phyloP scores from a whole-genome alignment of 1,140 invertebrate genomes.

The Phymastichus coffea region DNA sequence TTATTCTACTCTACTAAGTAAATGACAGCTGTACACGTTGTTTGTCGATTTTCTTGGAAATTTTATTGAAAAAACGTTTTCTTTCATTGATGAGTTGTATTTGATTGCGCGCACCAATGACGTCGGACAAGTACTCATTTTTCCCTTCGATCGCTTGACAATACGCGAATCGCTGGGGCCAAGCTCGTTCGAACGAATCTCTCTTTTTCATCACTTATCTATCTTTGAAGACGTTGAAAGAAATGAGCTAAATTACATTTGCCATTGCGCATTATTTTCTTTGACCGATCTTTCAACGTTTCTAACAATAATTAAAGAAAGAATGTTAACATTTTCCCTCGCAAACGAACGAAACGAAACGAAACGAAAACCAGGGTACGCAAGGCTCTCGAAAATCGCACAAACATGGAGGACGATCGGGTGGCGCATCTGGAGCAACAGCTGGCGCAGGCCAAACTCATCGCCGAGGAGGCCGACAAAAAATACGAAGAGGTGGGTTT shows the following conservation, averaged over 20 bases:
- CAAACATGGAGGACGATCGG: constrained; percentile 98
- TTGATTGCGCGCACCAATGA: no score
- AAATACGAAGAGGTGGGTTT: constrained; percentile 96
- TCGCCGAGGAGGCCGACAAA: constrained; percentile 98
- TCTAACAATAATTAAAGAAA: neutral
- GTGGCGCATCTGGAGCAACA: constrained; percentile 92
- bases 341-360: neutral
- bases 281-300: constrained; percentile 11
- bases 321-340: constrained; percentile 3
- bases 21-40: no score
- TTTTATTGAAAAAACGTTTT: no score
- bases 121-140: no score
- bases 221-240: neutral
- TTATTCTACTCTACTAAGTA: no score
- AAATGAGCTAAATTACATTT: no score
- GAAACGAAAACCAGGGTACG: constrained; percentile 78
- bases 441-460: constrained; percentile 93
- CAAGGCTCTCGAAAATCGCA: constrained; percentile 97
- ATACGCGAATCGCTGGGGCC: no score
- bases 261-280: constrained; percentile 8
- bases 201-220: neutral
- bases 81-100: no score
- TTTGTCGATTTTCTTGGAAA: no score
- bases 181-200: neutral
- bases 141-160: no score